Conservation (phyloP, 1,140 invertebrate genomes). For the Rhyacophila brunnea region DNA sequence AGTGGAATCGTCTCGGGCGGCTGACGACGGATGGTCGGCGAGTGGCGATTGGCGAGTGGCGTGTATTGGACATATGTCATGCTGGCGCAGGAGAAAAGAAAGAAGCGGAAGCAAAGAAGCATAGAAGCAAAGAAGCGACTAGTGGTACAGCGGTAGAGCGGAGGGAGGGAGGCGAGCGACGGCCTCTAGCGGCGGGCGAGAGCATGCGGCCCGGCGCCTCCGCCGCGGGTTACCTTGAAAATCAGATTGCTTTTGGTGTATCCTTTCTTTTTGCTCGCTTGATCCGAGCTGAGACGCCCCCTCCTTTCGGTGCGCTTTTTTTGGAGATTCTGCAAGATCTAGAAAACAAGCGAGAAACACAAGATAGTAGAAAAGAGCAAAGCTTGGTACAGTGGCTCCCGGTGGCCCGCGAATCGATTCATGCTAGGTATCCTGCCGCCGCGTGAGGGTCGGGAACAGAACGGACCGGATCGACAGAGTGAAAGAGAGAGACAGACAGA, state of each 20-base stretch:
- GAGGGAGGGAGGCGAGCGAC: slow-evolving; percentile 37
- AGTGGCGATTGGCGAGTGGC: slow-evolving; percentile 20
- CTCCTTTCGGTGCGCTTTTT: slow-evolving; percentile 93
- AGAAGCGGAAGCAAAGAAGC: slow-evolving; percentile 30
- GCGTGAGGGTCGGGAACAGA: slow-evolving; percentile 1
- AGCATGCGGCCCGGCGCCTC: slow-evolving; percentile 46
- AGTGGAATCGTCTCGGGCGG: slow-evolving; percentile 25
- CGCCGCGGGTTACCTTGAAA: slow-evolving; percentile 84
- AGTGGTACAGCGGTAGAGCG: slow-evolving; percentile 40
- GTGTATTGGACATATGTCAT: slow-evolving; percentile 34
- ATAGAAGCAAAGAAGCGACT: slow-evolving; percentile 18
- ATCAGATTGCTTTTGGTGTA: slow-evolving; percentile 94
- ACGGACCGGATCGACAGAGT: slow-evolving; percentile 13
- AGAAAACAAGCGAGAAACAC: slow-evolving; percentile 81
- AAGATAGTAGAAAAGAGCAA: slow-evolving; percentile 64
- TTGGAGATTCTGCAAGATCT: slow-evolving; percentile 96
- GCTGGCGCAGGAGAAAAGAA: slow-evolving; percentile 31
- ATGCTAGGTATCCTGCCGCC: slow-evolving; percentile 6
- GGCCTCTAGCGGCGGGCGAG: slow-evolving; percentile 39
- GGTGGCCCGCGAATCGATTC: slow-evolving; percentile 29
- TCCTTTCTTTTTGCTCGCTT: slow-evolving; percentile 86
- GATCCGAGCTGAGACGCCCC: slow-evolving; percentile 85
- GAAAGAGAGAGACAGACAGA: slow-evolving; percentile 9
- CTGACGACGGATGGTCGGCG: slow-evolving; percentile 8
- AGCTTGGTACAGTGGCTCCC: slow-evolving; percentile 39